phyloP scores from a whole-genome alignment of 1,140 invertebrate genomes.

The Heliconius hermathena region DNA sequence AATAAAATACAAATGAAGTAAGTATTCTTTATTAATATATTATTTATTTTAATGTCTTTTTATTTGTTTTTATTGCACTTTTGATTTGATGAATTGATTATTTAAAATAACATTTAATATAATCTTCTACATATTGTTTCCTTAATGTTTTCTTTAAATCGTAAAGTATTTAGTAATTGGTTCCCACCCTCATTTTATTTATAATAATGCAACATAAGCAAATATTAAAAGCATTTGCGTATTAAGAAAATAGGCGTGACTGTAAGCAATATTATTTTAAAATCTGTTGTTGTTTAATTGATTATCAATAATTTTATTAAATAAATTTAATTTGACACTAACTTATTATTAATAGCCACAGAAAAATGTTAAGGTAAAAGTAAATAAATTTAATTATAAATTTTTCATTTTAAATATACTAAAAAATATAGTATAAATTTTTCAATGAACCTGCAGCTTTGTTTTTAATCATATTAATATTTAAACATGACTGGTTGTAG shows the following conservation, averaged over 20 bases:
- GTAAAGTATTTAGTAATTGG: background rate
- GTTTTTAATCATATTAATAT: too few species aligned
- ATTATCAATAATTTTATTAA: too few species aligned
- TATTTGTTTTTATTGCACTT: background rate
- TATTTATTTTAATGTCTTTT: background rate
- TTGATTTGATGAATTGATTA: background rate
- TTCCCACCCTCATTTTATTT: slow-evolving; percentile 28
- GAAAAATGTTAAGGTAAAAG: too few species aligned
- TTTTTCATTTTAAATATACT: too few species aligned
- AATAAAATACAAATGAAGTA: slow-evolving; percentile 41
- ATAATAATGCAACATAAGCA: slow-evolving; percentile 3
- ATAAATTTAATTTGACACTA: too few species aligned
- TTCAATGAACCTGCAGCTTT: too few species aligned
- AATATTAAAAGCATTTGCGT: background rate
- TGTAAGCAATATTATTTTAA: background rate
- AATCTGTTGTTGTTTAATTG: background rate
- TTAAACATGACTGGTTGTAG: too few species aligned
- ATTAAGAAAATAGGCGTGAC: background rate
- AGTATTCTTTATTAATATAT: slow-evolving; percentile 26
- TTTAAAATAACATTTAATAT: background rate
- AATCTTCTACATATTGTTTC: background rate
- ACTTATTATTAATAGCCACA: too few species aligned
- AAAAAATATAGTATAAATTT: too few species aligned
- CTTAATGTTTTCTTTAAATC: background rate
- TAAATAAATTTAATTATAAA: too few species aligned